These are phyloP conservation scores for Stichopus horrens DNA, from an alignment of 53 echinoderm and acorn worm species.

Conservation along the genomic window DNA sequence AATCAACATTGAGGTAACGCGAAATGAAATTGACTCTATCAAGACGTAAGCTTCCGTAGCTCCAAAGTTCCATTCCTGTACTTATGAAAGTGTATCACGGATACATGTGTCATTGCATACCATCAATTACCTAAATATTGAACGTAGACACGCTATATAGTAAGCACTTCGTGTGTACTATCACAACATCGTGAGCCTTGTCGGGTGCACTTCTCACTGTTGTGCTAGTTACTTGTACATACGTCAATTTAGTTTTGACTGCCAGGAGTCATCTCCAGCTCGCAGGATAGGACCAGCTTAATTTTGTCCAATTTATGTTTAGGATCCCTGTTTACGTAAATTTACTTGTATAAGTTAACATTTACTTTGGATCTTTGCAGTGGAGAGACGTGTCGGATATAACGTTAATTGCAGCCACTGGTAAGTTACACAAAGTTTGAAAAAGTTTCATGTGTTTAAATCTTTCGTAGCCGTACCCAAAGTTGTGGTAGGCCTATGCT, in stretches of 20 bases:
- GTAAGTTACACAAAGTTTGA: background rate
- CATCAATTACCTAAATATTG: constrained; percentile 18
- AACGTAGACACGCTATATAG: background rate
- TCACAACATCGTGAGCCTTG: too few species aligned
- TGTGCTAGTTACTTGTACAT: too few species aligned
- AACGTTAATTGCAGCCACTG: background rate
- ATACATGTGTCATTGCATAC: background rate
- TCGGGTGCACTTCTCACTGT: too few species aligned
- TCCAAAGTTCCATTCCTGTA: background rate
- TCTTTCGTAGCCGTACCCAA: too few species aligned
- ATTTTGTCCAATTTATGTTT: too few species aligned
- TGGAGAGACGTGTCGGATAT: background rate
- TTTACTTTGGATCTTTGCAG: background rate
- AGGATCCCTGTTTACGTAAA: too few species aligned
- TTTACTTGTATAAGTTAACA: too few species aligned
- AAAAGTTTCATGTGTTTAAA: background rate
- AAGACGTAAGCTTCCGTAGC: background rate
- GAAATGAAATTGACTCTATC: background rate
- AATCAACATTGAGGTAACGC: background rate
- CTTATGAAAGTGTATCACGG: constrained; percentile 10
- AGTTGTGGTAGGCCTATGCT: too few species aligned
- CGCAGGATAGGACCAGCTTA: too few species aligned
- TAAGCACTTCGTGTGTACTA: too few species aligned
- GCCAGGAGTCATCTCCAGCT: too few species aligned
- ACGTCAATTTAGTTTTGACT: too few species aligned